phyloP scores from a whole-genome alignment of 2,113 vertebrate genomes.

The Plecotus auritus region DNA sequence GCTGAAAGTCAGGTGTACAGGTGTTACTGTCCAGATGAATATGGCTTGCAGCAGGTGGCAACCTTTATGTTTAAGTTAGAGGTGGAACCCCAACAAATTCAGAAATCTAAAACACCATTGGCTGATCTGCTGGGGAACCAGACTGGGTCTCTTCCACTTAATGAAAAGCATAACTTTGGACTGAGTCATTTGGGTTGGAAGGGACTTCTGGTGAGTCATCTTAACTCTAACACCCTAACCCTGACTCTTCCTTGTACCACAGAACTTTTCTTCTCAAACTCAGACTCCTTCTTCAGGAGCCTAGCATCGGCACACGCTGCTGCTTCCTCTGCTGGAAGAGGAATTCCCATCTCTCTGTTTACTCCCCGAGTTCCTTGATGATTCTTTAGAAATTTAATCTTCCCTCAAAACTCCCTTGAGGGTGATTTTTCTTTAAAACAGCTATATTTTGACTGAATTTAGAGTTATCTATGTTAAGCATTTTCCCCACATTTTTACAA shows the following conservation, averaged over 20 bases:
- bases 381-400: conserved; percentile 43
- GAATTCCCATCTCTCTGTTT: neutral
- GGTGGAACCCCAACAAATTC: conserved; percentile 10
- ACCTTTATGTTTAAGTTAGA: neutral
- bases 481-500: conserved; percentile 32
- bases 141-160: conserved; percentile 66
- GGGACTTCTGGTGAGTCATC: conserved; percentile 81
- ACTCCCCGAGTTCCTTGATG: conserved; percentile 50
- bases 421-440: conserved; percentile 38
- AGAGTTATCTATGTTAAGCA: neutral
- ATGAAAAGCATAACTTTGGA: conserved; percentile 59
- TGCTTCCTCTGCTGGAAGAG: neutral
- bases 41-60: neutral
- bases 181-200: conserved; percentile 78
- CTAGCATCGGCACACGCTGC: neutral
- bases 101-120: conserved; percentile 31
- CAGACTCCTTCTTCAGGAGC: neutral
- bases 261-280: conserved; percentile 32
- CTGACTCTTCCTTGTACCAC: conserved; percentile 57
- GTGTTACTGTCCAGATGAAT: neutral
- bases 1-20: neutral
- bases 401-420: conserved; percentile 35
- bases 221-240: conserved; percentile 73
- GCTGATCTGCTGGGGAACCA: conserved; percentile 66
- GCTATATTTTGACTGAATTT: neutral